Evolutionary conservation across 1,140 invertebrate species (phyloP).

Genomic region (Polypedilum vanderplanki): DNA sequence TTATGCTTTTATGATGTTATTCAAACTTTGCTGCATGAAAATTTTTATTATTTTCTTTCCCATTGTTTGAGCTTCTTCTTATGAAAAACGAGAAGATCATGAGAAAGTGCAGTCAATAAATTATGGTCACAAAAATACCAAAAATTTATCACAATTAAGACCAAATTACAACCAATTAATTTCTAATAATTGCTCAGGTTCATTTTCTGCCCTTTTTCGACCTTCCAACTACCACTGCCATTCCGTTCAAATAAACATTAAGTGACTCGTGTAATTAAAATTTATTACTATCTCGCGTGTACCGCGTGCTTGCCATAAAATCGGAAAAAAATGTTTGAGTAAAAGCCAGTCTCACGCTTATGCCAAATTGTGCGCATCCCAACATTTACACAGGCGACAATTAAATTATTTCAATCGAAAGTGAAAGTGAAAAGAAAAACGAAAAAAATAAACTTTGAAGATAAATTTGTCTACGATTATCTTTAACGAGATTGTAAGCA

Average conservation of each 20-base stretch:
- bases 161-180: conserved; percentile 4
- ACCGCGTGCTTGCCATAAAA: background rate
- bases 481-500: too few species aligned
- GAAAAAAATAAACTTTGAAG: background rate
- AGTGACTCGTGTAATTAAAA: conserved; percentile 19
- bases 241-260: conserved; percentile 1
- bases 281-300: conserved; percentile 11
- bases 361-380: too few species aligned
- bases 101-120: too few species aligned
- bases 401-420: background rate
- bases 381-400: background rate
- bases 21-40: too few species aligned
- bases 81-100: too few species aligned
- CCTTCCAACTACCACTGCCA: background rate
- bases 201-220: background rate
- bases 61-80: too few species aligned
- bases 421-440: background rate
- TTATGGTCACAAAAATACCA: background rate
- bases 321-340: background rate
- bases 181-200: conserved; percentile 13
- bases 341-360: background rate
- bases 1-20: background rate
- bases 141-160: conserved; percentile 19
- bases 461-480: background rate
- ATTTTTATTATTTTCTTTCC: too few species aligned